Base-by-base conservation (phyloP, 2,113 vertebrate species). In the Zonotrichia leucophrys region DNA sequence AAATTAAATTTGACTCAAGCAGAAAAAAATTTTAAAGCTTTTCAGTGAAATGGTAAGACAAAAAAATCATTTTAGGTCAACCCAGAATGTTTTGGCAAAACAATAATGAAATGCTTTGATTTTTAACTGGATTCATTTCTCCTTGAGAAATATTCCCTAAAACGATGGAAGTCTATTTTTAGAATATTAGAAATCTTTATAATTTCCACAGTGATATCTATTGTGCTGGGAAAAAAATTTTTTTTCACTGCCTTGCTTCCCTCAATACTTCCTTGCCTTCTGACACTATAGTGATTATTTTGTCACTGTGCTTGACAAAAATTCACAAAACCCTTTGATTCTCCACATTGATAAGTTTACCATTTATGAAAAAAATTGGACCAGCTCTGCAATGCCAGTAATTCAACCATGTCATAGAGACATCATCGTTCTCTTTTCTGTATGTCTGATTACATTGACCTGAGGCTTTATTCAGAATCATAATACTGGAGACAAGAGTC, bases 391-490 rank as follows among this genome's bases (percentile, higher is more conserved):
- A 80, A 70, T 35, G 55, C 46, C 89, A 88, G 49, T 67, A 92
- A 92, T 90, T 86, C 83, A 89, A 5, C 44, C 35, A 50, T 1
- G n/a, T 68, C 90, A 75, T 10, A 79, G 47, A 87, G 60, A 81
- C 5, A 5, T 68, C 66, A 63, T 46, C 37, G n/a, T 88, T 77
- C 47, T 66, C 87, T 88, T 93, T 89, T 80, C 73, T 42, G 0
- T 88, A 63, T 63, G 46, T 58, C 84, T 91, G 64, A 88, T 88
- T 68, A 75, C 72, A 59, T 25, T 90, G 86, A 89, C 88, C 68
- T 33, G 41, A 95, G 72, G 56, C 20, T 95, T 90, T 86, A 94
- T 81, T 93, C 60, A 56, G 44, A 68, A 75, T 72, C 82, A 56
- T 83, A 83, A 77, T 21, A 74, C 37, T 67, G 79, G 64, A 94